Evolutionary conservation across 2,797 vertebrate genomes (phyloP), one percentile per base, ranked within the genome.

Genomic region (Hippocampus kuda): DNA sequence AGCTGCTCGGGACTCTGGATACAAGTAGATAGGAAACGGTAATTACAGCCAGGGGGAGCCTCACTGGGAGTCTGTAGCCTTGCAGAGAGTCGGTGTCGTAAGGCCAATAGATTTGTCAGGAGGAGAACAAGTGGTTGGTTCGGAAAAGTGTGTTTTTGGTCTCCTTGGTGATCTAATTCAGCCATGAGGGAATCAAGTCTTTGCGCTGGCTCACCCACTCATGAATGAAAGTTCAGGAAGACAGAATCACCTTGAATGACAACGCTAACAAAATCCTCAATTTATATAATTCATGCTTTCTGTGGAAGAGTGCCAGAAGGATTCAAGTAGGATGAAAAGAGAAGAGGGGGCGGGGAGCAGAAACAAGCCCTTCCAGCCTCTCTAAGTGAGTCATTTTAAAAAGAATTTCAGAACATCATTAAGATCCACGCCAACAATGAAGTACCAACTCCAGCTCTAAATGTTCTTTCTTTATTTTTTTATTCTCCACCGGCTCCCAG

Each of bases 1-100:
- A 72, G 68, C 67, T 72, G 76, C 68, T 81, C 57, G 24, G 73
- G 73, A 82, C 77, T 18, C 16, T 20, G 27, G 76, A 82, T 84
- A 78, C 69, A 59, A 9, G 73, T 66, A 75, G 84, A 84, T 77
- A 78, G 82, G 77, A 83, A 85, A 83, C 75, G 46, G 79, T 87
- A 86, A 90, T 90, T 85, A 87, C 77, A 81, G 83, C 77, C 70
- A 71, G 66, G 70, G 57, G 41, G 61, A 59, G 64, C 67, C 75
- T 79, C 68, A 20, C 69, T 65, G 77, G 78, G 78, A 81, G 69
- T 77, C 73, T 81, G 76, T 66, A 78, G 79, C 68, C 81, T 74
- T 81, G 81, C 78, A 78, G 77, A 82, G 81, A 81, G 74, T 82
- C 44, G 41, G 66, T 81, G 83, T 83, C 84, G 80, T 62, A 48